Evolutionary conservation across 2,797 vertebrate species (phyloP).

Genomic region (Calcarius lapponicus): DNA sequence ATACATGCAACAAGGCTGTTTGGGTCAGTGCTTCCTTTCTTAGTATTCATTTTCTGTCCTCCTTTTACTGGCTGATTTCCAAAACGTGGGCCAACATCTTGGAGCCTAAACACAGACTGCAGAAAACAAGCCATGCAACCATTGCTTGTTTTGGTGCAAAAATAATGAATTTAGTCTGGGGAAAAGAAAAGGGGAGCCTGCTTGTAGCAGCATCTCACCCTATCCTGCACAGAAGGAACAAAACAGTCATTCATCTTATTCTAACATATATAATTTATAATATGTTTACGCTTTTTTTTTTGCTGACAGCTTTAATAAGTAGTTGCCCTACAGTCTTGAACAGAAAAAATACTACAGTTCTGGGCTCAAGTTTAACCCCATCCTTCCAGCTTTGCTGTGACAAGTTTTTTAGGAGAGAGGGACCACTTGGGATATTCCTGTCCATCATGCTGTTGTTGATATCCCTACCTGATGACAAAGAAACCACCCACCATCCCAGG

Average conservation of each 20-base stretch:
- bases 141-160: constrained; percentile 48
- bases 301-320: constrained; percentile 18
- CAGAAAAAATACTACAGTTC: constrained; percentile 47
- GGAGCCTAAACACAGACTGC: constrained; percentile 60
- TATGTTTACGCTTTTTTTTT: neutral
- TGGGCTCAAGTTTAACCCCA: constrained; percentile 57
- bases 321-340: neutral
- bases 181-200: neutral
- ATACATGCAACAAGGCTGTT: constrained; percentile 52
- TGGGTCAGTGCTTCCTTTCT: constrained; percentile 59
- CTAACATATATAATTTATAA: neutral
- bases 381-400: constrained; percentile 18
- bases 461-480: constrained; percentile 67
- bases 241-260: neutral
- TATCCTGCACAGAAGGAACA: neutral
- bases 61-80: constrained; percentile 43
- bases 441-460: constrained; percentile 52
- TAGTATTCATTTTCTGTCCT: constrained; percentile 60
- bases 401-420: constrained; percentile 7
- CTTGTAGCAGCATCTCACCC: neutral
- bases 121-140: constrained; percentile 56
- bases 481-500: constrained; percentile 70
- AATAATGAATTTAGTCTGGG: constrained; percentile 52
- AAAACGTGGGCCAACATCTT: constrained; percentile 62
- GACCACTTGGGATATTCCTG: constrained; percentile 29